Conservation (phyloP, 1,140 invertebrate genomes). For the Aphidius gifuensis region DNA sequence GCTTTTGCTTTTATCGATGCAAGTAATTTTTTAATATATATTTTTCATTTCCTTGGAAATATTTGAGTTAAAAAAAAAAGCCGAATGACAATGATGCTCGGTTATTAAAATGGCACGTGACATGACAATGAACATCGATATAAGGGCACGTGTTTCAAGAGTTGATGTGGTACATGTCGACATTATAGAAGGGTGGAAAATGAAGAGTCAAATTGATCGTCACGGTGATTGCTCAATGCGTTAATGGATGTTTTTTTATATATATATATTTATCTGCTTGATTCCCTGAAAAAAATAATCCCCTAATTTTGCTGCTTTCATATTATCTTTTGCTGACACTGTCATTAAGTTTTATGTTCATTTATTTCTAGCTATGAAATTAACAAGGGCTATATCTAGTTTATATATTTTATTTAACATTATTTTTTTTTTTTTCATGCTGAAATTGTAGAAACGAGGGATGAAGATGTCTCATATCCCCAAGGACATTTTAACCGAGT, state of each 20-base stretch:
- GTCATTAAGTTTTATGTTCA: neutral
- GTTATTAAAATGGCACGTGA: slow-evolving; percentile 48
- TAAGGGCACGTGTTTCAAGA: slow-evolving; percentile 38
- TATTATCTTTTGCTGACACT: neutral
- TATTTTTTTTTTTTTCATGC: too few species aligned
- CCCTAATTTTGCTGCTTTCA: neutral
- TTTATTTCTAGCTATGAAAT: neutral
- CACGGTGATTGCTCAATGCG: slow-evolving; percentile 11
- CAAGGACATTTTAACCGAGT: slow-evolving; percentile 12
- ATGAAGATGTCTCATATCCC: too few species aligned
- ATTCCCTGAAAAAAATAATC: neutral
- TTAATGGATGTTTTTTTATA: slow-evolving; percentile 22
- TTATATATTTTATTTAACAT: too few species aligned
- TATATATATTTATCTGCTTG: neutral
- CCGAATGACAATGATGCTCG: slow-evolving; percentile 36
- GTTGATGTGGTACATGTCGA: slow-evolving; percentile 23
- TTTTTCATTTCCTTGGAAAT: neutral
- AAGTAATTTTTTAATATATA: too few species aligned
- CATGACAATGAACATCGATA: slow-evolving; percentile 43
- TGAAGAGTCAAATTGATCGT: slow-evolving; percentile 30
- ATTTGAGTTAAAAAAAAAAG: slow-evolving; percentile 22
- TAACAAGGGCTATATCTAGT: too few species aligned
- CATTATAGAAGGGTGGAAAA: slow-evolving; percentile 27
- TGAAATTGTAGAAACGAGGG: too few species aligned
- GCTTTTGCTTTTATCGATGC: too few species aligned